Base-by-base conservation (phyloP, 1,140 invertebrate species). In the Laupala kohalensis region DNA sequence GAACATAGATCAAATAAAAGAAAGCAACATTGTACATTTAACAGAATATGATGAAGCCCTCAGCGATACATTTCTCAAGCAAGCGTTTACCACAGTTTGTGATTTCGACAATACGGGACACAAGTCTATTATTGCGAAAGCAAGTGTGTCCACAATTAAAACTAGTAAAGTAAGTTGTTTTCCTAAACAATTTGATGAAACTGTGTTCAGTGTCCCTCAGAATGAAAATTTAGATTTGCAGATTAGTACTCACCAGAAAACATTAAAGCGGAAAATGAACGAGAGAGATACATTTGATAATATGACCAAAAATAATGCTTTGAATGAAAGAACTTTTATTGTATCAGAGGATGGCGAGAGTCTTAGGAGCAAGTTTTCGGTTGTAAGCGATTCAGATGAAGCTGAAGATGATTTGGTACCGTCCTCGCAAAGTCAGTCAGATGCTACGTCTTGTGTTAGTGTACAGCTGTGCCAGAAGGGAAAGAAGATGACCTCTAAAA, bases 41-140 rank as follows among this genome's bases (percentile, higher is more conserved):
- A 15, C n/a, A 25, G 65, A 66, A 19, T 13, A 27, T 64, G 69
- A 5, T 72, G 72, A 72, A 4, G n/a, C 3, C 25, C 64, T 65
- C 12, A 69, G 26, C 26, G 63, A 65, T 13, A 69, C 72, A 5
- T 72, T 72, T 23, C 15, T 72, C 26, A 25, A 69, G 37, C n/a
- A 64, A 72, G 67, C 67, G 29, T 72, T 72, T 23, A 64, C 62
- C 15, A 69, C 67, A 2, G 28, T 37, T 28, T 72, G 67, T 62
- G 69, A 69, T 30, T 62, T 69, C 62, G 23, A 29, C n/a, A 37
- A 9, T 69, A 64, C 13, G 23, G n/a, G 23, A 68, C 19, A 4
- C n/a, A 6, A 13, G 12, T 53, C 37, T 2, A 13, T 53, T 9
- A 2, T 53, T 13, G n/a, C n/a, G n/a, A n/a, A n/a, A n/a, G n/a